These are phyloP conservation scores for Pseudomugil gertrudae DNA, from an alignment of 2,797 vertebrate species.

Conservation along the genomic window DNA sequence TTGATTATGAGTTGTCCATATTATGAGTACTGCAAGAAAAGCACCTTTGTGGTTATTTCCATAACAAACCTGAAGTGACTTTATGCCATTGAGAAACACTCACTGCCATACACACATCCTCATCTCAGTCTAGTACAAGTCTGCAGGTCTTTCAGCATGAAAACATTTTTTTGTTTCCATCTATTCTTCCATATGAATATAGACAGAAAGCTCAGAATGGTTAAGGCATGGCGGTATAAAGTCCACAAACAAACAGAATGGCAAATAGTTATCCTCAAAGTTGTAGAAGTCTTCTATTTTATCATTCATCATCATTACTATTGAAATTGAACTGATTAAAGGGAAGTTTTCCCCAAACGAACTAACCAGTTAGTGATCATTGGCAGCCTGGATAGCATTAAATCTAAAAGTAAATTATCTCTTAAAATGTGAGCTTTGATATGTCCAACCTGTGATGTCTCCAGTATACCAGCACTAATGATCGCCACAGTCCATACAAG, in stretches of 20 bases:
- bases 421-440: conserved; percentile 22
- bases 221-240: not conserved
- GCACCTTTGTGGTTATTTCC: conserved; percentile 13
- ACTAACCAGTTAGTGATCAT: conserved; percentile 21
- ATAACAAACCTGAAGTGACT: conserved; percentile 17
- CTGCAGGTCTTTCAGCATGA: conserved; percentile 14
- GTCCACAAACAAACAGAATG: conserved; percentile 36
- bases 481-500: conserved; percentile 14
- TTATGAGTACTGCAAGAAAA: conserved; percentile 12
- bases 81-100: too few species aligned
- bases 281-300: not conserved
- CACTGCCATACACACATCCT: conserved; percentile 5
- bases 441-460: conserved; percentile 18
- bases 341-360: conserved; percentile 9
- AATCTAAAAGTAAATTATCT: conserved; percentile 9
- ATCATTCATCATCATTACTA: conserved; percentile 12
- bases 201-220: conserved; percentile 8
- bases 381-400: conserved; percentile 6
- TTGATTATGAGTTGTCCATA: conserved; percentile 6
- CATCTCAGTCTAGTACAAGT: not conserved
- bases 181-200: not conserved
- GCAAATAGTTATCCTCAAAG: conserved; percentile 11
- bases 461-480: conserved; percentile 30
- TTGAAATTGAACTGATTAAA: conserved; percentile 49
- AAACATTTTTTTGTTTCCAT: conserved; percentile 3